These are phyloP conservation scores for Crypturellus undulatus DNA, from an alignment of 2,113 vertebrate genomes.

Conservation along the genomic window DNA sequence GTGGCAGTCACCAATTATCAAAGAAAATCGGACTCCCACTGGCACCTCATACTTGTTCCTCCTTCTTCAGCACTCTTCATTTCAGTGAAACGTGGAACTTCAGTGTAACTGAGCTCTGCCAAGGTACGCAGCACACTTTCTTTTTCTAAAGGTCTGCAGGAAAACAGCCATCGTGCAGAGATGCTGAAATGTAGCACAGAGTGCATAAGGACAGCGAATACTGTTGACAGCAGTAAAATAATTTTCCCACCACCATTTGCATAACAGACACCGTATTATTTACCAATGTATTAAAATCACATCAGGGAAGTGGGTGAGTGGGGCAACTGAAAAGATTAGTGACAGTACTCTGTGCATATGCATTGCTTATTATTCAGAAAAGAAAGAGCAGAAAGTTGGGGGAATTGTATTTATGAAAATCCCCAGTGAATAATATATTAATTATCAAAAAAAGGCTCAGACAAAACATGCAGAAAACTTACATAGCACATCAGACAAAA, in stretches of 20 bases:
- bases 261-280: background rate
- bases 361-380: background rate
- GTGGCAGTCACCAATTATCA: background rate
- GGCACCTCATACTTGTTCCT: background rate
- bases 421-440: slow-evolving; percentile 18
- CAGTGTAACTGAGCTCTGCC: background rate
- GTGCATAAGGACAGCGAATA: background rate
- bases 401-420: slow-evolving; percentile 19
- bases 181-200: background rate
- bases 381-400: background rate
- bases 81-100: background rate
- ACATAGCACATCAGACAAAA: slow-evolving; percentile 46
- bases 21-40: background rate
- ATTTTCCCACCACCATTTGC: background rate
- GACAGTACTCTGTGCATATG: background rate
- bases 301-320: background rate
- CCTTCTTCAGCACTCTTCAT: background rate
- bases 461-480: slow-evolving; percentile 41
- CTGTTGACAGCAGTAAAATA: background rate
- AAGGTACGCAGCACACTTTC: background rate
- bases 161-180: background rate
- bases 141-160: background rate
- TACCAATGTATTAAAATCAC: background rate
- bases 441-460: slow-evolving; percentile 31
- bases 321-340: background rate